These are phyloP conservation scores for Papilio demoleus DNA, from an alignment of 2,888 invertebrate species.

Conservation along the genomic window DNA sequence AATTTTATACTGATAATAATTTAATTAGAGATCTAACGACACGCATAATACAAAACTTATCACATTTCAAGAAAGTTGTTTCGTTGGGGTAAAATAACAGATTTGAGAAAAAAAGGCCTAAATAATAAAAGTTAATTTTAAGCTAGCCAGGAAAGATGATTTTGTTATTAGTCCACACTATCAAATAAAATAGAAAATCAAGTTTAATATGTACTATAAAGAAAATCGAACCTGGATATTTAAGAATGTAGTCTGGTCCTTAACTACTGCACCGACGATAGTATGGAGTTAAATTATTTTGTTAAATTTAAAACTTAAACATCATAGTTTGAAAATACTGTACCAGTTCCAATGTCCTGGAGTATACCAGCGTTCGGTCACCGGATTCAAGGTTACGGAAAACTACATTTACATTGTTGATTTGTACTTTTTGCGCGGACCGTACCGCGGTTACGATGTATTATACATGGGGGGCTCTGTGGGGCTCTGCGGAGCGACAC, in stretches of 20 bases:
- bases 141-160: too few relatives aligned
- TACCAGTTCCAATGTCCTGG: constrained; percentile 18
- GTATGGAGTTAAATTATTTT: neutral
- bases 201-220: too few relatives aligned
- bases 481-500: constrained; percentile 58
- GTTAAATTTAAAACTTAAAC: neutral
- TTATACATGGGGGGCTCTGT: constrained; percentile 69
- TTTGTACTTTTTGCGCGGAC: constrained; percentile 72
- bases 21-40: neutral
- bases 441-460: constrained; percentile 57
- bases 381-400: constrained; percentile 75
- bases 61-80: neutral
- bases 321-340: neutral
- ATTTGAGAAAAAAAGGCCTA: too few relatives aligned
- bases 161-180: too few relatives aligned
- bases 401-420: constrained; percentile 72
- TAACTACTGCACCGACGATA: neutral
- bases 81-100: too few relatives aligned
- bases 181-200: too few relatives aligned
- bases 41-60: too few relatives aligned
- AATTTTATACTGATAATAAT: neutral
- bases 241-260: neutral
- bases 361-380: constrained; percentile 58
- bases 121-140: too few relatives aligned
- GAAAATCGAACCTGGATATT: too few relatives aligned